phyloP scores from a whole-genome alignment of 2,888 invertebrate genomes.

The Asteroscopus sphinx region DNA sequence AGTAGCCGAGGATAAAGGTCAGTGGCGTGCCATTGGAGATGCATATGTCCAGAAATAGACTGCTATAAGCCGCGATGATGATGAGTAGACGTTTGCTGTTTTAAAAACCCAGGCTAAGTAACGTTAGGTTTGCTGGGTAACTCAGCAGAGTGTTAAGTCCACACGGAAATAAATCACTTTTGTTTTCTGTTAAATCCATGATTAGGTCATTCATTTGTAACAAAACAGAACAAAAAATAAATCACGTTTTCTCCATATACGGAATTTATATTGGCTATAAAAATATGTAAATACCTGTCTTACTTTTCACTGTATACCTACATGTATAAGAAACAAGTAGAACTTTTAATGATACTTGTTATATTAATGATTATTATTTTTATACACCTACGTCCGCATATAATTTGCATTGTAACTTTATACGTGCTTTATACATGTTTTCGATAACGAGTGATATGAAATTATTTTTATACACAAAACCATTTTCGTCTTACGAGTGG shows the following conservation, averaged over 20 bases:
- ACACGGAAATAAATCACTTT: not conserved
- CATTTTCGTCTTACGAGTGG: not conserved
- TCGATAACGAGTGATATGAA: not conserved
- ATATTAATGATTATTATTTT: slow-evolving; percentile 3
- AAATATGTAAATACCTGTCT: slow-evolving; percentile 20
- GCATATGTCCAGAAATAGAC: too few relatives aligned
- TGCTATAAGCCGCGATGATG: too few relatives aligned
- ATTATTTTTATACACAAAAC: slow-evolving; percentile 5
- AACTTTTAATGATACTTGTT: slow-evolving; percentile 7
- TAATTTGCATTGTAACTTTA: slow-evolving; percentile 20
- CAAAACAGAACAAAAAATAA: slow-evolving; percentile 10
- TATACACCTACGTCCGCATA: slow-evolving; percentile 7
- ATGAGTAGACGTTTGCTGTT: too few relatives aligned
- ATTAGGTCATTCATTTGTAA: slow-evolving; percentile 1
- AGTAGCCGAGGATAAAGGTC: too few relatives aligned
- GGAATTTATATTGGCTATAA: slow-evolving; percentile 15
- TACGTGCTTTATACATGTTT: slow-evolving; percentile 12
- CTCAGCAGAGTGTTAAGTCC: too few relatives aligned
- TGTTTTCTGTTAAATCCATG: slow-evolving; percentile 2
- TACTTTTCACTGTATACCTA: slow-evolving; percentile 5
- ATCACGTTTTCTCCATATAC: slow-evolving; percentile 10
- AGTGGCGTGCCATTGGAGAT: too few relatives aligned
- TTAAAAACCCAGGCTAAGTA: too few relatives aligned
- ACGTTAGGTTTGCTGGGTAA: too few relatives aligned
- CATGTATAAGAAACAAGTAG: not conserved